Conservation (phyloP, 2,888 invertebrate genomes). For the Blastobasis adustella region DNA sequence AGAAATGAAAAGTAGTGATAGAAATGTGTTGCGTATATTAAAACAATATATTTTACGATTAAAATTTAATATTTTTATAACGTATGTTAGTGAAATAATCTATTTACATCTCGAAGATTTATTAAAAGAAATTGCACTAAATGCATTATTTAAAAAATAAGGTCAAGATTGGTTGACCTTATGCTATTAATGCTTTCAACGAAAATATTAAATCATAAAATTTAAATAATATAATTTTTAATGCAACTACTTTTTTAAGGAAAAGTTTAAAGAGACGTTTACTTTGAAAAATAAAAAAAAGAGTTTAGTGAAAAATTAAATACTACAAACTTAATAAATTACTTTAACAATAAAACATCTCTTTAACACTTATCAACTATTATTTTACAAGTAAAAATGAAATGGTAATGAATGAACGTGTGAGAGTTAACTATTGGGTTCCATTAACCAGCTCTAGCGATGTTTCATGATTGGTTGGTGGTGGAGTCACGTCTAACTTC, state of each 20-base stretch:
- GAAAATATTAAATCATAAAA: neutral
- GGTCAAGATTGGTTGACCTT: slow-evolving; percentile 17
- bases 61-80: slow-evolving; percentile 42
- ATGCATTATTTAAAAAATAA: neutral
- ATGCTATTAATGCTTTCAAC: slow-evolving; percentile 3
- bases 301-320: slow-evolving; percentile 4
- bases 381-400: slow-evolving; percentile 36
- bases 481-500: slow-evolving; percentile 44
- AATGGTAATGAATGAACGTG: slow-evolving; percentile 32
- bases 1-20: slow-evolving; percentile 24
- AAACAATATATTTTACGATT: slow-evolving; percentile 43
- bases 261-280: slow-evolving; percentile 40
- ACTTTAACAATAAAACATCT: slow-evolving; percentile 22
- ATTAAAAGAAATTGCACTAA: neutral
- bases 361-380: slow-evolving; percentile 43
- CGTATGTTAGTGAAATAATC: slow-evolving; percentile 40
- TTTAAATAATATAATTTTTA: slow-evolving; percentile 12
- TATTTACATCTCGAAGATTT: slow-evolving; percentile 21
- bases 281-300: slow-evolving; percentile 5
- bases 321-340: slow-evolving; percentile 1
- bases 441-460: slow-evolving; percentile 68
- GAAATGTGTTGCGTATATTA: slow-evolving; percentile 32
- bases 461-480: slow-evolving; percentile 55
- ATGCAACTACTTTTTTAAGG: slow-evolving; percentile 25
- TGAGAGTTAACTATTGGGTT: slow-evolving; percentile 50